Percentiles rank a stretch among this genome's conserved stretches.
These are phyloP conservation scores for Meiosimyza decipiens DNA, from an alignment of 2,888 invertebrate species.

Conservation along the genomic window DNA sequence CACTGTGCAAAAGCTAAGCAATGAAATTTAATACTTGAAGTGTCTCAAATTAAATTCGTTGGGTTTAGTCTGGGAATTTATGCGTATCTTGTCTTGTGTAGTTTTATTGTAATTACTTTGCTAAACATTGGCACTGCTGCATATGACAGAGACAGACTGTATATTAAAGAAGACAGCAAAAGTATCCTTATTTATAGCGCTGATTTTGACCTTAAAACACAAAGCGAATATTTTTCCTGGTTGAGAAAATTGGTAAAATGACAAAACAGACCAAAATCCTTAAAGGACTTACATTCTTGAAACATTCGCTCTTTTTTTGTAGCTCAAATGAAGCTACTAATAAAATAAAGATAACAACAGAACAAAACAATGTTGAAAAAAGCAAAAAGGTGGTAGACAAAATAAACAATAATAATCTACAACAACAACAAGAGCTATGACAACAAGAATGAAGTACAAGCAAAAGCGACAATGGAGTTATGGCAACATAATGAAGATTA, in stretches of 20 bases:
- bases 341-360: no score
- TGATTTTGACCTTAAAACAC: not conserved
- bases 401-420: constrained; percentile 8
- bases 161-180: no score
- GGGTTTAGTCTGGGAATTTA: constrained; percentile 17
- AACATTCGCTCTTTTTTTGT: no score
- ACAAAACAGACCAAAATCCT: no score
- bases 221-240: not conserved
- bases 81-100: constrained; percentile 2
- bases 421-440: not conserved
- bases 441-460: not conserved
- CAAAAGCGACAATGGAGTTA: not conserved
- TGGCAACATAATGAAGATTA: constrained; percentile 32
- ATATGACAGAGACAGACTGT: not conserved
- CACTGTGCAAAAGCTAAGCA: not conserved
- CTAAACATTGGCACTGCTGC: not conserved
- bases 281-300: no score
- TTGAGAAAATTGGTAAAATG: not conserved
- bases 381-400: not conserved
- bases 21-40: constrained; percentile 23
- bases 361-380: not conserved
- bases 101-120: not conserved
- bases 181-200: not conserved
- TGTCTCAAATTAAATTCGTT: constrained; percentile 25
- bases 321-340: no score